Conservation (phyloP, 2,888 invertebrate genomes). For the Odontomyia ornata region DNA sequence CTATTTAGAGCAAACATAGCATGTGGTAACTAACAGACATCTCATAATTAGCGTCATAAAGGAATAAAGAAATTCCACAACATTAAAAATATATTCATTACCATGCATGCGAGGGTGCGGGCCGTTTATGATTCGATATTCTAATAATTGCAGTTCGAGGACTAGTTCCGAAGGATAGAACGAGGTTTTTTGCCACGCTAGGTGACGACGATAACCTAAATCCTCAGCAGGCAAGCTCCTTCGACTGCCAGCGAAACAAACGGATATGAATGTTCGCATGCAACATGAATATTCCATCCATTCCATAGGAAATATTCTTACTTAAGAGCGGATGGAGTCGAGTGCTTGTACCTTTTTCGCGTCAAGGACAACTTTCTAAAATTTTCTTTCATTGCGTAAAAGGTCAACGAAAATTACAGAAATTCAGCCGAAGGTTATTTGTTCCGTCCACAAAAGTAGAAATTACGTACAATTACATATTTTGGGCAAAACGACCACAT, state of each 20-base stretch:
- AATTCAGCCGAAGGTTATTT: conserved; percentile 22
- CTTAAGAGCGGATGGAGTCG: not conserved
- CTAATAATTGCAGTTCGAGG: not conserved
- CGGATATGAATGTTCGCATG: conserved; percentile 32
- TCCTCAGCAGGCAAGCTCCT: not conserved
- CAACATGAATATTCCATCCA: not conserved
- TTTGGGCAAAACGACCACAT: not conserved
- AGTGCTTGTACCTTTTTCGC: conserved; percentile 3
- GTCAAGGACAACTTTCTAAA: conserved; percentile 43
- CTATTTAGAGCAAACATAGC: conserved; percentile 41
- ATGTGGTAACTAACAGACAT: conserved; percentile 21
- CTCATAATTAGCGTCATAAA: conserved; percentile 36
- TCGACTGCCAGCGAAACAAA: not conserved
- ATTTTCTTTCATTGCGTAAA: conserved; percentile 33
- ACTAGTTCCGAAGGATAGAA: not conserved
- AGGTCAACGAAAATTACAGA: conserved; percentile 7
- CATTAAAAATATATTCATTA: not conserved
- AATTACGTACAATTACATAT: conserved; percentile 22
- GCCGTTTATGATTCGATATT: not conserved
- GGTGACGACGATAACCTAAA: not conserved
- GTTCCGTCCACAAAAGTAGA: not conserved
- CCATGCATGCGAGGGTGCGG: not conserved
- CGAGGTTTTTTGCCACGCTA: not conserved
- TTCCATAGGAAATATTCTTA: not conserved
- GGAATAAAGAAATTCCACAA: conserved; percentile 18